Base-by-base conservation (phyloP, 2,888 invertebrate species). In the Phrixothrix hirtus region DNA sequence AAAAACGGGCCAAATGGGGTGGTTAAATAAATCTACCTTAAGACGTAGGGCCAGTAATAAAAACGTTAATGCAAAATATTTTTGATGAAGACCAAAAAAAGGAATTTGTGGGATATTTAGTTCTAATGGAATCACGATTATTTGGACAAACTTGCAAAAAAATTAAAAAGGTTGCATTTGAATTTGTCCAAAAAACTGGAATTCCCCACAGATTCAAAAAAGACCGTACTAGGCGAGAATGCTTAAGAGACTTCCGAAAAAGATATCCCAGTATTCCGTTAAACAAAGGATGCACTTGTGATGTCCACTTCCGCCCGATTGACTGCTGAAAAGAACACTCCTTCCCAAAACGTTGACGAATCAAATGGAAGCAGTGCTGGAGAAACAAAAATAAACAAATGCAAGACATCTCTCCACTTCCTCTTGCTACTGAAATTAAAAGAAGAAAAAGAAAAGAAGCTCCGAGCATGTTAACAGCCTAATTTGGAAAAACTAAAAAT, bases 191-290 rank as follows among this genome's bases (percentile, higher is more conserved):
- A 13, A 13, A 12, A 38, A 38, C 13, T 26, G 26, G 25, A 7
- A 27, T 38, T 38, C 15, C 38, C 14, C 25, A 27, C 29, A 38
- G 29, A 13, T 38, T 38, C 29, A 26, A 25, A 13, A 6, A 10
- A 15, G 26, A 16, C 13, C 27, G 13, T 7, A 29, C 38, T 21
- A 26, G 37, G 13, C 6, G 16, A 26, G 38, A 38, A 13, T 38
- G 38, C 27, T 12, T 38, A 2, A 29, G 13, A 10, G 27, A 15
- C 5, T 45, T 45, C 30, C n/a, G n/a, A n/a, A n/a, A n/a, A n/a
- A n/a, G n/a, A n/a, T n/a, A n/a, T n/a, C n/a, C n/a, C n/a, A n/a
- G n/a, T n/a, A n/a, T n/a, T n/a, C n/a, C n/a, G n/a, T n/a, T n/a
- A n/a, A n/a, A n/a, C n/a, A n/a, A n/a, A n/a, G n/a, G n/a, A n/a